A percentile compares a stretch with the other conserved stretches of the same genome.
phyloP scores from a whole-genome alignment of 2,888 invertebrate species.

The Gandaritis pyraliata region DNA sequence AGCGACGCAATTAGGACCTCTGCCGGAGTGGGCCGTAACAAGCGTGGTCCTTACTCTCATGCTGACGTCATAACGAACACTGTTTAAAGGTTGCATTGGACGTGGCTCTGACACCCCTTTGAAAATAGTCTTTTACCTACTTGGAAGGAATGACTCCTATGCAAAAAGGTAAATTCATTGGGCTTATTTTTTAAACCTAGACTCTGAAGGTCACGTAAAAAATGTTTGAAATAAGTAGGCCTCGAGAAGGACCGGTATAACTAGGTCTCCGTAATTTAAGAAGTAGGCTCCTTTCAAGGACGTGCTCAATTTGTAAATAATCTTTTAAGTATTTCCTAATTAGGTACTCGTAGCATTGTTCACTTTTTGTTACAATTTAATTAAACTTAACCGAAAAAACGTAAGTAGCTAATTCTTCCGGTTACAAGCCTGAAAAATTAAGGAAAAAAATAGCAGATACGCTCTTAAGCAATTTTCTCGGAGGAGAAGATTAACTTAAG shows the following conservation, averaged over 20 bases:
- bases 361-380: constrained; percentile 21
- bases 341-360: too few relatives aligned
- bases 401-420: constrained; percentile 18
- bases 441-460: constrained; percentile 27
- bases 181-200: too few relatives aligned
- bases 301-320: background rate
- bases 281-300: too few relatives aligned
- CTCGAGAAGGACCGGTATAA: too few relatives aligned
- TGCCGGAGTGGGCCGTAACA: constrained; percentile 46
- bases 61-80: background rate
- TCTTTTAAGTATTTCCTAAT: background rate
- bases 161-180: too few relatives aligned
- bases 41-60: constrained; percentile 33
- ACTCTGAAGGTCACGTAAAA: too few relatives aligned
- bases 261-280: too few relatives aligned
- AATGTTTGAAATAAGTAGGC: too few relatives aligned
- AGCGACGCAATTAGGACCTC: constrained; percentile 56
- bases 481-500: constrained; percentile 41
- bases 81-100: background rate
- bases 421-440: constrained; percentile 33
- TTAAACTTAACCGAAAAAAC: constrained; percentile 25
- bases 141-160: too few relatives aligned
- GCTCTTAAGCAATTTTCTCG: constrained; percentile 35
- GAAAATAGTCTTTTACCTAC: too few relatives aligned
- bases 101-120: background rate